Evolutionary conservation across 2,797 vertebrate genomes (phyloP), one percentile per base, ranked within the genome.

Genomic region (Acanthornis magna): DNA sequence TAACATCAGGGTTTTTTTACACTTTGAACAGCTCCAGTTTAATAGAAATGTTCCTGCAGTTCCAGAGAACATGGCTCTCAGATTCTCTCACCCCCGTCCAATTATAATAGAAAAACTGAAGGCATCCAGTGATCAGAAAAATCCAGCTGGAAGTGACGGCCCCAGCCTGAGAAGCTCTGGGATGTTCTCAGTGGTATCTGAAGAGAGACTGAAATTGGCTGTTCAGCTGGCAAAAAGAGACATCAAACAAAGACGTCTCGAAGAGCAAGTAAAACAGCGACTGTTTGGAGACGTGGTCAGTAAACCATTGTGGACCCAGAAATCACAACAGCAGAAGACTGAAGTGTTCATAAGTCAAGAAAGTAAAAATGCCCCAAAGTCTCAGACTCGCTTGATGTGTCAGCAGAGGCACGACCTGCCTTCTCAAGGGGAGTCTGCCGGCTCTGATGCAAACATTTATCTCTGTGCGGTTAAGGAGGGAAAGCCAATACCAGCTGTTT

Each of bases 81-180:
- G 74, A 32, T 98, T 98, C 27, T 96, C 94, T 78, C 97, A 89
- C 32, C 99, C 99, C 8, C 91, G 90, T 30, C 98, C 98, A 74
- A 98, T 99, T 91, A 83, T 98, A 95, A 99, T 99, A 58, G 99
- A 99, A 97, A 99, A 98, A 92, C 96, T 99, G 91, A 96, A 96
- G 40, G 95, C 96, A 2, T 47, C 71, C 71, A 83, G 1, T 73
- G 70, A 78, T 47, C 68, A 42, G 74, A 92, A 74, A 65, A 91
- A 91, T 60, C n/a, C 26, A 25, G 27, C 45, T 73, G 95, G 95
- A 50, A 95, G 84, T 26, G 89, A 95, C 26, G 94, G 95, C 23
- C 92, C 96, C 60, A 92, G 74, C 40, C 32, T 90, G 55, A 93
- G 79, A 79, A 97, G 97, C 86, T 98, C 98, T 27, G 51, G 98